Evolutionary conservation across 1,140 invertebrate genomes (phyloP), one percentile per base, ranked within the genome.

Genomic region (Anthonomus grandis): DNA sequence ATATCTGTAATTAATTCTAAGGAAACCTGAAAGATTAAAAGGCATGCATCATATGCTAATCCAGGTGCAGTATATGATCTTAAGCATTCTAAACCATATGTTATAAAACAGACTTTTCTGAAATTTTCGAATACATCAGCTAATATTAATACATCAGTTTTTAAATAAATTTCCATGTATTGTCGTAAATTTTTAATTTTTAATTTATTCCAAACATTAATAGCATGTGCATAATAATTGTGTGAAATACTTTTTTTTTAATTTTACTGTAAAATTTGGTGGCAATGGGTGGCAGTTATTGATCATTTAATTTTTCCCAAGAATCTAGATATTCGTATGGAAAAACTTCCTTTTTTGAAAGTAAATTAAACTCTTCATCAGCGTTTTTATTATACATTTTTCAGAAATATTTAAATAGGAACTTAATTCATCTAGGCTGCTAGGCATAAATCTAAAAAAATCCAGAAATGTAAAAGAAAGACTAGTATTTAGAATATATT

Each of bases 51-150:
- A n/a, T n/a, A n/a, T n/a, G n/a, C n/a, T n/a, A n/a, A n/a, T n/a
- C n/a, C n/a, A n/a, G n/a, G n/a, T n/a, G n/a, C n/a, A n/a, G n/a
- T n/a, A n/a, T n/a, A n/a, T n/a, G n/a, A n/a, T n/a, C n/a, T n/a
- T n/a, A n/a, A 50, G 6, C 68, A 65, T 65, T 75, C 73, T 18
- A 76, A 51, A 1, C 48, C 38, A 57, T 75, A 75, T 13, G 48
- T 52, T 34, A 65, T 57, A 17, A 60, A 8, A 60, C 69, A 68
- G 6, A 62, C 60, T 5, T 41, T 23, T 54, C 74, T 18, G 62
- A 76, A 76, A 39, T 72, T 73, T 68, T 76, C 67, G 62, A 77
- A 76, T 21, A 76, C 59, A 59, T 75, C 72, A 12, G 65, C 53
- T 10, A 76, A 58, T 3, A 78, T 38, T 9, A 77, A 45, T 5